Evolutionary conservation across 2,888 invertebrate species (phyloP).

Genomic region (Acrobeloides nanus): DNA sequence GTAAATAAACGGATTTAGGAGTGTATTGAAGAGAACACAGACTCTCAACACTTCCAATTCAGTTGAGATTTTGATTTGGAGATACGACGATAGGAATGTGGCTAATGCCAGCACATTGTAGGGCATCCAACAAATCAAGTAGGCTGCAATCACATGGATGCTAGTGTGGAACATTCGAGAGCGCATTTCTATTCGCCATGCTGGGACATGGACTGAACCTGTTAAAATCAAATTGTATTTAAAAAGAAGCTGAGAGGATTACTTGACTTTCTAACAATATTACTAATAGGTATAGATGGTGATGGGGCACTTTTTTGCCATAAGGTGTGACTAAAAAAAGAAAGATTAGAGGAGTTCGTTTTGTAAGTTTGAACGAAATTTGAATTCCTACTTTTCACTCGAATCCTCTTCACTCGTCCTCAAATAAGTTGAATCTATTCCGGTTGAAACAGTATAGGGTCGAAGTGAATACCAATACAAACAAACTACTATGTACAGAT

Average conservation of each 20-base stretch:
- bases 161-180: conserved; percentile 29
- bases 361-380: background rate
- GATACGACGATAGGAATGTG: conserved; percentile 20
- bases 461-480: conserved; percentile 28
- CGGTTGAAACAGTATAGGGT: conserved; percentile 14
- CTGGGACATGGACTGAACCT: conserved; percentile 13
- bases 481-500: conserved; percentile 27
- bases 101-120: conserved; percentile 20
- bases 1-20: conserved; percentile 30
- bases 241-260: too few relatives aligned
- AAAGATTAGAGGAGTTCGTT: background rate
- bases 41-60: conserved; percentile 26
- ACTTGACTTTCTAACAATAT: too few relatives aligned
- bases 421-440: background rate
- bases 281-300: background rate
- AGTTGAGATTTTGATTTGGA: conserved; percentile 24
- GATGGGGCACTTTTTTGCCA: conserved; percentile 13
- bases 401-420: conserved; percentile 11
- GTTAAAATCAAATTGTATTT: too few relatives aligned
- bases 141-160: conserved; percentile 28
- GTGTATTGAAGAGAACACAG: conserved; percentile 27
- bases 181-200: conserved; percentile 30
- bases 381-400: conserved; percentile 12
- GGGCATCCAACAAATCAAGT: conserved; percentile 25
- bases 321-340: conserved; percentile 13